These are phyloP conservation scores for Astyanax mexicanus DNA, from an alignment of 2,797 vertebrate genomes.

Conservation along the genomic window DNA sequence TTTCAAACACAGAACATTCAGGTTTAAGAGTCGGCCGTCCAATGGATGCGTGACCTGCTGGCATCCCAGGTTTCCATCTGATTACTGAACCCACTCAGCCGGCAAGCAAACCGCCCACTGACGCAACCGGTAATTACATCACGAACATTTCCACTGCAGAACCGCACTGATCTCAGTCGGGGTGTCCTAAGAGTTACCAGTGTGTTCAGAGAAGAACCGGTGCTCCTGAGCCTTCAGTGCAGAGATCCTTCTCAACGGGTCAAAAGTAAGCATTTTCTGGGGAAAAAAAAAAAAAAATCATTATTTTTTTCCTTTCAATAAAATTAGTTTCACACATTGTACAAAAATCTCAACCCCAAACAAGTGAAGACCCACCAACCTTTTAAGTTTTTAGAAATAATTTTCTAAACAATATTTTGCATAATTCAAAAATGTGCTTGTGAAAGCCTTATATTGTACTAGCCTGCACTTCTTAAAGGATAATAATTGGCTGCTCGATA, in stretches of 20 bases:
- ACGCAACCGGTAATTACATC: background rate
- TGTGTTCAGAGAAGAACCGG: constrained; percentile 38
- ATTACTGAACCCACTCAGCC: background rate
- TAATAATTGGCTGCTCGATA: too few relatives aligned
- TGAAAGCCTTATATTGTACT: too few relatives aligned
- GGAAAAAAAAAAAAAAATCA: background rate
- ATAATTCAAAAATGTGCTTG: too few relatives aligned
- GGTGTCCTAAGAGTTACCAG: background rate
- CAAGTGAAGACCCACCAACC: too few relatives aligned
- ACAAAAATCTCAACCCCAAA: too few relatives aligned
- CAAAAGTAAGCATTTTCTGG: constrained; percentile 55
- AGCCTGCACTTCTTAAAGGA: too few relatives aligned
- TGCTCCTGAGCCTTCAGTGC: constrained; percentile 46
- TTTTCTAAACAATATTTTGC: too few relatives aligned
- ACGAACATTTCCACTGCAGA: background rate
- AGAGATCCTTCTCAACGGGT: constrained; percentile 52
- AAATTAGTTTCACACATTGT: too few relatives aligned
- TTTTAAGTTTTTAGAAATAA: too few relatives aligned
- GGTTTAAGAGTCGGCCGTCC: background rate
- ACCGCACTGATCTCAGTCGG: background rate
- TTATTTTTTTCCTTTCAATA: too few relatives aligned
- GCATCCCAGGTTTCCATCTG: background rate
- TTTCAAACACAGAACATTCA: background rate
- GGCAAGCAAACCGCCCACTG: background rate
- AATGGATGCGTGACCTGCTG: background rate